A percentile compares a stretch with the other conserved stretches of the same genome.
These are phyloP conservation scores for Hanleya hanleyi DNA, from an alignment of 2,888 invertebrate genomes.

Conservation along the genomic window DNA sequence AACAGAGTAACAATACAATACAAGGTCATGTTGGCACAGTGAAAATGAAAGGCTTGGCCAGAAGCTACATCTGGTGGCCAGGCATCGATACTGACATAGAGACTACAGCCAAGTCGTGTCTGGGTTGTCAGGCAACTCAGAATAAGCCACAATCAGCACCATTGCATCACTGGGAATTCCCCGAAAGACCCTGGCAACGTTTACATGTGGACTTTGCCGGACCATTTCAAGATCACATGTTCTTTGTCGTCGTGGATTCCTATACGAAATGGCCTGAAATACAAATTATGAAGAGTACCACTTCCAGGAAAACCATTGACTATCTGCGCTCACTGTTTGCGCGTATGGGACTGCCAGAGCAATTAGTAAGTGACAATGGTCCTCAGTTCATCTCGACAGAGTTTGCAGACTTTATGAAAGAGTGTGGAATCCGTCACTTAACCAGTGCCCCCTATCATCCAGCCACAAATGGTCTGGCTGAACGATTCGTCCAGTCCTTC, in stretches of 20 bases:
- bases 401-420: slow-evolving; percentile 45
- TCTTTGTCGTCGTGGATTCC: slow-evolving; percentile 68
- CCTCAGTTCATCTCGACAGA: slow-evolving; percentile 51
- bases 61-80: no score
- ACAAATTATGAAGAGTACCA: slow-evolving; percentile 25
- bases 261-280: slow-evolving; percentile 74
- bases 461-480: slow-evolving; percentile 55
- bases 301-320: slow-evolving; percentile 36
- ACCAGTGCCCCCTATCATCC: slow-evolving; percentile 52
- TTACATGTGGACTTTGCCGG: slow-evolving; percentile 74
- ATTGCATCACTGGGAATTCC: slow-evolving; percentile 55
- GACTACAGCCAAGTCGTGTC: slow-evolving; percentile 44
- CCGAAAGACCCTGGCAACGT: slow-evolving; percentile 64
- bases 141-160: slow-evolving; percentile 40
- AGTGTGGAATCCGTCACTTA: slow-evolving; percentile 43
- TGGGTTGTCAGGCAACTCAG: slow-evolving; percentile 34
- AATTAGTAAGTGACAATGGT: slow-evolving; percentile 65
- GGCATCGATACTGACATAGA: slow-evolving; percentile 44
- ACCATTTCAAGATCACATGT: slow-evolving; percentile 57
- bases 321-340: slow-evolving; percentile 45
- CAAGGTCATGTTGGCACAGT: slow-evolving; percentile 53
- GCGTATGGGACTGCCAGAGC: slow-evolving; percentile 49
- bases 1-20: no score
- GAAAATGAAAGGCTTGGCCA: slow-evolving; percentile 48
- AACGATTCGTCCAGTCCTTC: slow-evolving; percentile 49